Evolutionary conservation across 2,888 invertebrate species (phyloP), one percentile per base, ranked within the genome.

Genomic region (Caradrina clavipalpis): DNA sequence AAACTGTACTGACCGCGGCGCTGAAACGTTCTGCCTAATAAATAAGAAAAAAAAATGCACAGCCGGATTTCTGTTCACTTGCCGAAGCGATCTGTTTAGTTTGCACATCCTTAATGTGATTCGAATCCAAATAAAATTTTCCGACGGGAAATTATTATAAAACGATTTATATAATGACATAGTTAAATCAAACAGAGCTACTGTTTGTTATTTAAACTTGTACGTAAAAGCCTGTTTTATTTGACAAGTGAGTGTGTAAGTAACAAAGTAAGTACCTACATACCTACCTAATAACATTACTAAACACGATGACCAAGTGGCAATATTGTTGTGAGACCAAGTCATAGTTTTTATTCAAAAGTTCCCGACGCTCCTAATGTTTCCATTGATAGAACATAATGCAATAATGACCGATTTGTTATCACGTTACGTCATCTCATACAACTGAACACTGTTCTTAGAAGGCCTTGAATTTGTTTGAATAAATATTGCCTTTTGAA

Each of bases 1-100:
- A 86, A 77, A 64, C 84, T 83, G 90, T 80, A 83, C 86, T 83
- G 84, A 75, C 71, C 55, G 89, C 82, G 80, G 78, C 79, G 81
- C 86, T 86, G 84, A 86, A 88, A 82, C 78, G 83, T 79, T 88
- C 85, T 83, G 81, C 87, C 81, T 86, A 90, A 90, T 93, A 92
- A 90, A 89, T 89, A 89, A 84, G 80, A 77, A 78, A 82, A 79
- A 81, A 60, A 57, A 64, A 35, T 62, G 26, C 45, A 58, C 54
- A 59, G 51, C 58, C 56, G 39, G 59, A 71, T 76, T 82, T 76
- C 58, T 80, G 61, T 76, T 45, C 13, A 54, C 39, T 31, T 49
- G 15, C 66, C 22, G 47, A 54, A 22, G 49, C 76, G 69, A 76
- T 55, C 42, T 69, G 19, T 11, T 35, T 35, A 69, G 31, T 76